phyloP scores from a whole-genome alignment of 2,113 vertebrate genomes.

The Hylia prasina region DNA sequence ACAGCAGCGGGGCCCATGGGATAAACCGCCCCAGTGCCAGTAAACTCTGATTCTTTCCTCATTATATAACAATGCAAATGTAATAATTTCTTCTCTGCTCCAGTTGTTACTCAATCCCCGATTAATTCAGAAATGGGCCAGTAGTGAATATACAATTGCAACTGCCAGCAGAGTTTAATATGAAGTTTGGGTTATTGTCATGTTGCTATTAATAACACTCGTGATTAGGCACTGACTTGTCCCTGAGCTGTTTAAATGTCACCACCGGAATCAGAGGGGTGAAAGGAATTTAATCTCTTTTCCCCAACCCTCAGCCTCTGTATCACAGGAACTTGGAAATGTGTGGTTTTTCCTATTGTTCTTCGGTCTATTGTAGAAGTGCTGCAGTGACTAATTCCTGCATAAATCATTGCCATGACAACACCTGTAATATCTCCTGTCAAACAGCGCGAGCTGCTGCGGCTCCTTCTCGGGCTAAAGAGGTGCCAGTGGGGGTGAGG shows the following conservation, averaged over 20 bases:
- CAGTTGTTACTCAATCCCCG: slow-evolving; percentile 42
- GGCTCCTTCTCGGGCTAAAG: background rate
- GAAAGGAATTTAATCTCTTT: slow-evolving; percentile 3
- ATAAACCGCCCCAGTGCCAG: background rate
- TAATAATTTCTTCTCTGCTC: slow-evolving; percentile 36
- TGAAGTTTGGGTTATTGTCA: slow-evolving; percentile 47
- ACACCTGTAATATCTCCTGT: slow-evolving; percentile 28
- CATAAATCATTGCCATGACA: slow-evolving; percentile 69
- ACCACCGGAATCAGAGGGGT: background rate
- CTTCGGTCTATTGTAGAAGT: background rate
- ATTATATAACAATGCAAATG: slow-evolving; percentile 37
- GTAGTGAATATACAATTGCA: slow-evolving; percentile 28
- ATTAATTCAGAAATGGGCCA: slow-evolving; percentile 44
- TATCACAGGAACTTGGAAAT: background rate
- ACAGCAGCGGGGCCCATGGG: background rate
- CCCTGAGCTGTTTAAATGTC: slow-evolving; percentile 7
- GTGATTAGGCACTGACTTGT: slow-evolving; percentile 15
- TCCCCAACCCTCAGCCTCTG: background rate
- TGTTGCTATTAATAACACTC: background rate
- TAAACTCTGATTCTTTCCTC: background rate
- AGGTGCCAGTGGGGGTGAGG: background rate
- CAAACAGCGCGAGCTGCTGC: background rate
- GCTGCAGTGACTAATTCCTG: slow-evolving; percentile 41
- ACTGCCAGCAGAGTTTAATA: background rate
- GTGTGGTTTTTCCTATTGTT: slow-evolving; percentile 37